Evolutionary conservation across 2,797 vertebrate species (phyloP).

Genomic region (Glyptemys insculpta): DNA sequence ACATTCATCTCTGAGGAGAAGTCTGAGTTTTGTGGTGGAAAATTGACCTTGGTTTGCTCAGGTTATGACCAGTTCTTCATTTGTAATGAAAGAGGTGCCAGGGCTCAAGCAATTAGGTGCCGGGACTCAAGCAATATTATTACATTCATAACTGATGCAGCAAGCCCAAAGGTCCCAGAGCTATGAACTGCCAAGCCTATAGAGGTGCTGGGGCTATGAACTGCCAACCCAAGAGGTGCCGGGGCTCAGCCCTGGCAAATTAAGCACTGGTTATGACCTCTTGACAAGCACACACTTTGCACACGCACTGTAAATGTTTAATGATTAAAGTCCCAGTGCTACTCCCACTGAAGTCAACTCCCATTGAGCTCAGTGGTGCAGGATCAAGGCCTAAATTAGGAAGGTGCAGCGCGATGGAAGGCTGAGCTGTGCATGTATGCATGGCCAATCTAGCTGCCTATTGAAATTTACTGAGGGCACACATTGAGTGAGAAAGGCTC

Average conservation of each 20-base stretch:
- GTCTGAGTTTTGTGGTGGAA: rapidly evolving
- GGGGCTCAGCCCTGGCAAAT: no score
- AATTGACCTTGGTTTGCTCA: neutral
- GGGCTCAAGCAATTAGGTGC: no score
- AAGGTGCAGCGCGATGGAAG: neutral
- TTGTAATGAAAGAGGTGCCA: no score
- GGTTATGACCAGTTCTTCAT: no score
- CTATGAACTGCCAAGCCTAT: no score
- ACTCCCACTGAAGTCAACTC: neutral
- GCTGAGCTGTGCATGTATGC: neutral
- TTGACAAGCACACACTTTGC: neutral
- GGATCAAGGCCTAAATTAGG: neutral
- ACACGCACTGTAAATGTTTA: neutral
- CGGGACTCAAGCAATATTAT: no score
- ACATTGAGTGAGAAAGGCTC: neutral
- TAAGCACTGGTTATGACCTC: neutral
- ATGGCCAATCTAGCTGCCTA: neutral
- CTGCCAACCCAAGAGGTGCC: no score
- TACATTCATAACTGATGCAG: no score
- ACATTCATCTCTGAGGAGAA: neutral
- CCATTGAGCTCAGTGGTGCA: neutral
- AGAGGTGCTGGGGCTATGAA: no score
- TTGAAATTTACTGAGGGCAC: neutral
- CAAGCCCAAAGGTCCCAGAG: neutral
- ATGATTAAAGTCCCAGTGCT: neutral